Percentiles rank a stretch among this genome's conserved stretches.
Conservation (phyloP, 2,888 invertebrate species). For the Acholoe squamosa region DNA sequence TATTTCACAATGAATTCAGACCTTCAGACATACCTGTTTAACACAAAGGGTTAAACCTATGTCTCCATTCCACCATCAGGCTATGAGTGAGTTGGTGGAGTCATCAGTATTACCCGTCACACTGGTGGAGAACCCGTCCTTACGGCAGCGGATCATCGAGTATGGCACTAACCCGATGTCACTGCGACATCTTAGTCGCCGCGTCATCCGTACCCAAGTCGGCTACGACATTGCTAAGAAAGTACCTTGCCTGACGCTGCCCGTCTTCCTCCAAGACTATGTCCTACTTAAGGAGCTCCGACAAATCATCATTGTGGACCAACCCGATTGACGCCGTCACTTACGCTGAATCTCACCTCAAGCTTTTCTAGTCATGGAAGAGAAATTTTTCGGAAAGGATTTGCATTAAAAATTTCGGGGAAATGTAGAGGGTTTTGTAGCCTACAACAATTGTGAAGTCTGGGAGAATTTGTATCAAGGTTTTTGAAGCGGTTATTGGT, state of each 20-base stretch:
- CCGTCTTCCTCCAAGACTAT: constrained; percentile 55
- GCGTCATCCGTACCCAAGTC: constrained; percentile 9
- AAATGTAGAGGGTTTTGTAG: no score
- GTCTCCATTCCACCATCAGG: not conserved
- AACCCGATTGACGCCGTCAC: not conserved
- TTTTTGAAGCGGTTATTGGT: no score
- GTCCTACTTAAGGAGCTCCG: constrained; percentile 57
- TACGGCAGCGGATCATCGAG: constrained; percentile 36
- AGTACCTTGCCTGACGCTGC: constrained; percentile 39
- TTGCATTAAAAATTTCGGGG: no score
- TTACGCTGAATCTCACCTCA: no score
- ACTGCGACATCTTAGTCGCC: constrained; percentile 33
- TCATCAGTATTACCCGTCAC: constrained; percentile 15
- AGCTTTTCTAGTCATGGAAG: no score
- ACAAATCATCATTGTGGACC: constrained; percentile 41
- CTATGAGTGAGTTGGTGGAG: not conserved
- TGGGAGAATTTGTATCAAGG: no score
- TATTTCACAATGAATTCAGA: no score
- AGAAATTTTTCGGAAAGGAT: no score
- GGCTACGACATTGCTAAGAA: constrained; percentile 33
- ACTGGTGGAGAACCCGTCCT: constrained; percentile 35
- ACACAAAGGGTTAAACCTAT: no score
- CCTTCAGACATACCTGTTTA: no score
- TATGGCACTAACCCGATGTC: not conserved
- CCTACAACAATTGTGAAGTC: no score